A percentile compares a stretch with the other conserved stretches of the same genome.
phyloP scores from a whole-genome alignment of 2,888 invertebrate genomes.

The Chelonus formosanus region DNA sequence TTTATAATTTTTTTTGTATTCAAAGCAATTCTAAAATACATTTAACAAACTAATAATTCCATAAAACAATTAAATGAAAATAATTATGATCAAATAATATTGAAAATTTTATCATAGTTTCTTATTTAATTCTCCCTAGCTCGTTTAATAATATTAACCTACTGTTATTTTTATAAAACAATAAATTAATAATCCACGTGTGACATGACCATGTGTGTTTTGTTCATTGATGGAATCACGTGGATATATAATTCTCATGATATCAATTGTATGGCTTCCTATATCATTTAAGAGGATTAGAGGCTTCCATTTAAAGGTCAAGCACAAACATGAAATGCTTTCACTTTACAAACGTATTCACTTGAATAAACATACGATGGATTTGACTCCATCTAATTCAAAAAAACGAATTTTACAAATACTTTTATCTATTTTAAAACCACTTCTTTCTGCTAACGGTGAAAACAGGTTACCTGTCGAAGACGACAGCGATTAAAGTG shows the following conservation, averaged over 20 bases:
- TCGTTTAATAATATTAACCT: too few species aligned
- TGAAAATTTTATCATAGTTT: too few species aligned
- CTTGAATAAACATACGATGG: conserved; percentile 47
- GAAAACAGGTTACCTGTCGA: conserved; percentile 47
- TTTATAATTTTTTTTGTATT: too few species aligned
- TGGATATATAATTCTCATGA: neutral
- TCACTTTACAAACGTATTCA: conserved; percentile 47
- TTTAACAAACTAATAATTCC: too few species aligned
- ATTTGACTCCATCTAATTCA: conserved; percentile 48
- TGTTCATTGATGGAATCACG: conserved; percentile 21
- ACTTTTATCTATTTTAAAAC: conserved; percentile 51
- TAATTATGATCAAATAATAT: too few species aligned
- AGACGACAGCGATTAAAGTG: conserved; percentile 41
- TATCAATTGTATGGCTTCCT: conserved; percentile 51
- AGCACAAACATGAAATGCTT: conserved; percentile 23
- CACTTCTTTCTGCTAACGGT: conserved; percentile 39
- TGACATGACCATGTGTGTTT: neutral
- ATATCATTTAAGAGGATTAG: conserved; percentile 53
- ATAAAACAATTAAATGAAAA: too few species aligned
- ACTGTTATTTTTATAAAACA: neutral
- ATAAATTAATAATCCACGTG: neutral
- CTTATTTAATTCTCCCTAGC: too few species aligned
- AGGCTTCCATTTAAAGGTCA: conserved; percentile 50
- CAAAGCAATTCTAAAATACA: too few species aligned
- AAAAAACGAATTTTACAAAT: conserved; percentile 54